Conservation (phyloP, 2,797 vertebrate genomes). For the Hybognathus amarus region DNA sequence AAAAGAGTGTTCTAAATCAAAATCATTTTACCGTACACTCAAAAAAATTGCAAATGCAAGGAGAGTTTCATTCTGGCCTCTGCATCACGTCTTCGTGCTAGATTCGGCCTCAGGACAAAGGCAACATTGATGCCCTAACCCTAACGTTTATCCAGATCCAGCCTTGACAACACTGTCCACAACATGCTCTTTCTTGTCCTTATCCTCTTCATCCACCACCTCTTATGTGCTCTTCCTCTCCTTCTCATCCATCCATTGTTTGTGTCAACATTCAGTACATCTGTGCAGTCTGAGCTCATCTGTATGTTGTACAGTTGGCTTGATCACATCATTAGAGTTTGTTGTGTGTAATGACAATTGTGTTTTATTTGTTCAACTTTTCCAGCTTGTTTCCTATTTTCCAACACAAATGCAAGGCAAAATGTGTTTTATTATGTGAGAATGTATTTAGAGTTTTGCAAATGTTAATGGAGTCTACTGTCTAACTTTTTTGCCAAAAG, state of each 20-base stretch:
- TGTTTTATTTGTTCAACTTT: neutral
- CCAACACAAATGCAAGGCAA: neutral
- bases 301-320: neutral
- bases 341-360: too few relatives aligned
- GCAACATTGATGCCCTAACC: neutral
- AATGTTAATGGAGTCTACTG: neutral
- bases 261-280: neutral
- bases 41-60: neutral
- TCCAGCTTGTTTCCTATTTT: neutral
- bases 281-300: neutral
- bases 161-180: neutral
- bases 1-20: neutral
- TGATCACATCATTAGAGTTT: neutral
- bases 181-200: neutral
- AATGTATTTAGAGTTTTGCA: neutral
- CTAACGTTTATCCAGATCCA: neutral
- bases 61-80: neutral
- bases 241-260: neutral
- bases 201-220: neutral
- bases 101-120: neutral
- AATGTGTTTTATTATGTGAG: neutral
- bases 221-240: neutral
- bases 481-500: neutral
- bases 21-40: neutral
- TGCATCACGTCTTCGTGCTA: neutral